A percentile compares a stretch with the other conserved stretches of the same genome.
These are phyloP conservation scores for Hyperoplus immaculatus DNA, from an alignment of 2,797 vertebrate genomes.

Conservation along the genomic window DNA sequence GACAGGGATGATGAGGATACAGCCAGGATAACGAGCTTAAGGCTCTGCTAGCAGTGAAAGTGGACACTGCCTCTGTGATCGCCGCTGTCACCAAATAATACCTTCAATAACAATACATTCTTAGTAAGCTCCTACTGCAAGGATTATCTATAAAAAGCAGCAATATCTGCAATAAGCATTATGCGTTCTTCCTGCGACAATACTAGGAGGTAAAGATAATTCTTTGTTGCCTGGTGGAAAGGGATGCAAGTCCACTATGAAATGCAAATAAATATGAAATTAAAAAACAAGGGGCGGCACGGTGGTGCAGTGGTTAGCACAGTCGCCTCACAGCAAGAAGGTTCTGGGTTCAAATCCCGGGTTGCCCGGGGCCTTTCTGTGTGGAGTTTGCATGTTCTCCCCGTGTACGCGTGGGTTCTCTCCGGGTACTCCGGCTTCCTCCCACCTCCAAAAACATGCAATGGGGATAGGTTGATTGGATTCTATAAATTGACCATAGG, in stretches of 20 bases:
- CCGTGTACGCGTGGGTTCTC: too few relatives aligned
- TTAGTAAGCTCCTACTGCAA: constrained; percentile 45
- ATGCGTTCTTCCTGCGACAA: constrained; percentile 55
- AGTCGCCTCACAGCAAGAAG: too few relatives aligned
- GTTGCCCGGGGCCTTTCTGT: too few relatives aligned
- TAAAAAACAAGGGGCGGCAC: background rate
- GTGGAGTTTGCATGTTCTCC: too few relatives aligned
- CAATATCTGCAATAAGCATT: constrained; percentile 62
- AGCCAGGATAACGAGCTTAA: constrained; percentile 80
- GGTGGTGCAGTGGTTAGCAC: too few relatives aligned
- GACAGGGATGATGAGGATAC: constrained; percentile 70
- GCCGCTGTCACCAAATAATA: constrained; percentile 37
- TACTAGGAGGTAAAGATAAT: constrained; percentile 49
- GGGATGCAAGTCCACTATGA: constrained; percentile 47
- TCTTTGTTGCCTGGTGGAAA: constrained; percentile 50
- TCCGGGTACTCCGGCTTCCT: too few relatives aligned
- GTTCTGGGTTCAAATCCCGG: too few relatives aligned
- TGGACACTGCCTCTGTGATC: constrained; percentile 69
- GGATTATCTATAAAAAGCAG: constrained; percentile 74
- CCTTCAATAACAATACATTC: constrained; percentile 25
- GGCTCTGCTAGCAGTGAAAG: constrained; percentile 62
- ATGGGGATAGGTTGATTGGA: too few relatives aligned
- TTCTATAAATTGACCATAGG: too few relatives aligned
- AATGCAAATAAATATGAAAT: constrained; percentile 45
- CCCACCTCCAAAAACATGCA: too few relatives aligned